phyloP scores from a whole-genome alignment of 2,113 vertebrate species.

The Cisticola juncidis region DNA sequence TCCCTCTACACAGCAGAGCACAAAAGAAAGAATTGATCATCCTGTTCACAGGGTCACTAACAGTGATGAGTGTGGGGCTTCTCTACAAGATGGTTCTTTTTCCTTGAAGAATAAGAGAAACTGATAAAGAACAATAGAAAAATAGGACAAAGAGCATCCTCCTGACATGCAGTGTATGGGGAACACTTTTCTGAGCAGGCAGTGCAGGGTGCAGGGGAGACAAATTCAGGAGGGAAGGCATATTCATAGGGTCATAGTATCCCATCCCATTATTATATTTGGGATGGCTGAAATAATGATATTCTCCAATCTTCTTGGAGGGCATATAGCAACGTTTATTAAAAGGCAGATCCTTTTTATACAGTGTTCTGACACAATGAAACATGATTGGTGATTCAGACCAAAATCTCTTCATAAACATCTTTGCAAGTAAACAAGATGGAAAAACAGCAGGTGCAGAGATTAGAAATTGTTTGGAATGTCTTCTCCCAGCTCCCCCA shows the following conservation, averaged over 20 bases:
- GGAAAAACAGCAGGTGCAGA: too few species aligned
- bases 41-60: background rate
- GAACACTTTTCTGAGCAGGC: background rate
- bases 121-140: background rate
- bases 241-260: background rate
- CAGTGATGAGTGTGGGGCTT: background rate
- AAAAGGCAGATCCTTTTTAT: too few species aligned
- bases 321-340: too few species aligned
- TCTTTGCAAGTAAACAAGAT: too few species aligned
- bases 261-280: too few species aligned
- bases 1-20: background rate
- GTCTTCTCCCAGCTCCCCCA: too few species aligned
- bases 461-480: too few species aligned
- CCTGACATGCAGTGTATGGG: accelerated
- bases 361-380: too few species aligned
- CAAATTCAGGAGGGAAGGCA: background rate
- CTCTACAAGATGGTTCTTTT: background rate
- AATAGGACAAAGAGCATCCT: background rate
- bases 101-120: background rate
- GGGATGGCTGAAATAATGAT: too few species aligned
- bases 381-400: too few species aligned
- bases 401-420: too few species aligned
- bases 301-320: too few species aligned
- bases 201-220: background rate
- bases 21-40: background rate